phyloP scores from a whole-genome alignment of 1,140 invertebrate genomes.

The Choristoneura fumiferana region DNA sequence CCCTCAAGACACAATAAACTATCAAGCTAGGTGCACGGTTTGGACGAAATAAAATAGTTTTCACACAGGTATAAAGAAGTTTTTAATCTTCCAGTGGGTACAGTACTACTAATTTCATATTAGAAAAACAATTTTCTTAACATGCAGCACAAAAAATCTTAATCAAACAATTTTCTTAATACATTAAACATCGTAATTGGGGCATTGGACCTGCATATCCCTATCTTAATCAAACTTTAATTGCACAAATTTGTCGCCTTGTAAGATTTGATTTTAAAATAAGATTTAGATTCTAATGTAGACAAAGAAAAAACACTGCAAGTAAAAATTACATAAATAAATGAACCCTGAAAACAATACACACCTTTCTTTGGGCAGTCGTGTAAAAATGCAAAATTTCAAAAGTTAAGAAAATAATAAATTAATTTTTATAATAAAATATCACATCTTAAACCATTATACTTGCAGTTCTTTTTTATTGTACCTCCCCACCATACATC shows the following conservation, averaged over 20 bases:
- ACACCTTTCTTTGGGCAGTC: too few relatives aligned
- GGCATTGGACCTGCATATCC: constrained; percentile 17
- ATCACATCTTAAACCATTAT: constrained; percentile 71
- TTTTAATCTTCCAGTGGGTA: constrained; percentile 45
- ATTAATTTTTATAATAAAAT: constrained; percentile 64
- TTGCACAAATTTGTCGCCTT: constrained; percentile 12
- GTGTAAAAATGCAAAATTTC: constrained; percentile 28
- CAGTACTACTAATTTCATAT: constrained; percentile 39
- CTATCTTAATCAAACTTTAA: constrained; percentile 10
- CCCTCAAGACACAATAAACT: too few relatives aligned
- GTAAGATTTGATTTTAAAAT: constrained; percentile 11
- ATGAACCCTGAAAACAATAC: too few relatives aligned
- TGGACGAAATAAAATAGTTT: constrained; percentile 49
- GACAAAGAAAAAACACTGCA: constrained; percentile 18
- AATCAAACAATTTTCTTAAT: constrained; percentile 10
- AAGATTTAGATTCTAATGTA: constrained; percentile 11
- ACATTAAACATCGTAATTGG: constrained; percentile 9
- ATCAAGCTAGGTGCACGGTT: too few relatives aligned
- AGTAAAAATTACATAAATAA: neutral
- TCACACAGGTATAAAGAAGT: constrained; percentile 64
- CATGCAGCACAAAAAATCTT: constrained; percentile 21
- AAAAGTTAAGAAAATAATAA: constrained; percentile 45
- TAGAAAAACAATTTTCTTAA: constrained; percentile 32
- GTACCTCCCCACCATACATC: constrained; percentile 38
- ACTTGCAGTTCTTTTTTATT: constrained; percentile 59